These are phyloP conservation scores for Helicorthomorpha holstii DNA, from an alignment of 1,140 invertebrate species.

Conservation along the genomic window DNA sequence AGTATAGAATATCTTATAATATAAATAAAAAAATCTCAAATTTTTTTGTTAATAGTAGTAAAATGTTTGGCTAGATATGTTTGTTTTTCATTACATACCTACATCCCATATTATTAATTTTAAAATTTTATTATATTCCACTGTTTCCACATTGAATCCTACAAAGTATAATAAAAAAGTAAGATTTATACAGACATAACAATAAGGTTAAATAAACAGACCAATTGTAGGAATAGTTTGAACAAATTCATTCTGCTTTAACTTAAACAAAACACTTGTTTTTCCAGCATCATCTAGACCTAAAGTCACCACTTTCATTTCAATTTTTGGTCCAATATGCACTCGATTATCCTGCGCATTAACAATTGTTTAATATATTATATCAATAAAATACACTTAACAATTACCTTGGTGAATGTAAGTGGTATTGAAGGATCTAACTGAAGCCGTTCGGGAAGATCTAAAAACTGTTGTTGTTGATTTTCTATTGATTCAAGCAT, in stretches of 20 bases:
- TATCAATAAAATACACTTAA: neutral
- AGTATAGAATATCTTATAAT: too few relatives aligned
- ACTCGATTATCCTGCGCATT: conserved; percentile 37
- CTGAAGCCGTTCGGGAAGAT: conserved; percentile 36
- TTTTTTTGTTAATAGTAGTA: too few relatives aligned
- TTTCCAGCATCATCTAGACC: conserved; percentile 39
- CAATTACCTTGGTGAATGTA: conserved; percentile 39
- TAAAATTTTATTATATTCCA: conserved; percentile 39
- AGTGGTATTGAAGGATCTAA: conserved; percentile 41
- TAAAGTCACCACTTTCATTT: conserved; percentile 41
- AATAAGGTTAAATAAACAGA: too few relatives aligned
- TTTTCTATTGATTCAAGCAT: conserved; percentile 36
- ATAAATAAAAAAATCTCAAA: too few relatives aligned
- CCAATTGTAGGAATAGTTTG: conserved; percentile 34
- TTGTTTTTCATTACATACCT: too few relatives aligned
- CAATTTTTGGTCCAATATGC: conserved; percentile 44
- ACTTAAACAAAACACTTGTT: conserved; percentile 41
- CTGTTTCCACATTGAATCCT: conserved; percentile 40
- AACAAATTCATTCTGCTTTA: conserved; percentile 39
- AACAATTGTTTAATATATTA: neutral
- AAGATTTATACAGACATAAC: too few relatives aligned
- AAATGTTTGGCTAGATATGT: too few relatives aligned
- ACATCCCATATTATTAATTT: conserved; percentile 42
- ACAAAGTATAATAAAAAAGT: neutral
- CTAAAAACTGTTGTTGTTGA: conserved; percentile 39